Conservation (phyloP, 1,140 invertebrate species). For the Xylocopa sonorina region DNA sequence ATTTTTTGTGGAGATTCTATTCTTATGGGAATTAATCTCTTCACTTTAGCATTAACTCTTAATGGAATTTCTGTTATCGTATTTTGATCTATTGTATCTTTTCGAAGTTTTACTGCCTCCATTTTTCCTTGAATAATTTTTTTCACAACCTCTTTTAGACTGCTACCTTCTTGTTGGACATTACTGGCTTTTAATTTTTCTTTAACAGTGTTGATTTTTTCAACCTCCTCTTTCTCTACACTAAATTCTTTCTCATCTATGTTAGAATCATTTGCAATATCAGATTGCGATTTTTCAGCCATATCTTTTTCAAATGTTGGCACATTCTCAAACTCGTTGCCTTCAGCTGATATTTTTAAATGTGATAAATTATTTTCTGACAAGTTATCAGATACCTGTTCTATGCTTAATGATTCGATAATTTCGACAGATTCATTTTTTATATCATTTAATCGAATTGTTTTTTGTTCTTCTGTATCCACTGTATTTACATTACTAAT, state of each 20-base stretch:
- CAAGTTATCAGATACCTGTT: background rate
- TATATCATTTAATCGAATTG: background rate
- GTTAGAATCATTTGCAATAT: constrained; percentile 34
- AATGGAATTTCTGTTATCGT: constrained; percentile 53
- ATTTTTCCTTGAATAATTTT: constrained; percentile 77
- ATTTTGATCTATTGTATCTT: constrained; percentile 50
- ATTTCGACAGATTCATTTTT: background rate
- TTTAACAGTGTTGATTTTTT: constrained; percentile 14
- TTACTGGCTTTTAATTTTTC: constrained; percentile 38
- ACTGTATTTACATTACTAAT: constrained; percentile 9
- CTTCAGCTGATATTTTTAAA: constrained; percentile 7
- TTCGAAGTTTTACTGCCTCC: constrained; percentile 69
- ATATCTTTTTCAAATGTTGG: constrained; percentile 10
- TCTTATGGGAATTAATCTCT: constrained; percentile 46
- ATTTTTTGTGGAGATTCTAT: constrained; percentile 49
- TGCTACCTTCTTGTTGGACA: constrained; percentile 54
- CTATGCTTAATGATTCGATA: background rate
- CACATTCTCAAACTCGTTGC: background rate
- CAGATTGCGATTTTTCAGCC: constrained; percentile 21
- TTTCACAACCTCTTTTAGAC: constrained; percentile 75
- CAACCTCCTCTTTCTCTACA: constrained; percentile 16
- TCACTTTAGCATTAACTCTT: constrained; percentile 34
- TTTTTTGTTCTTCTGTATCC: background rate
- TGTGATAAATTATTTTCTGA: constrained; percentile 9
- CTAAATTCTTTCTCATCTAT: constrained; percentile 3